Conservation (phyloP, 2,113 vertebrate species). For the Pterocles orientalis region DNA sequence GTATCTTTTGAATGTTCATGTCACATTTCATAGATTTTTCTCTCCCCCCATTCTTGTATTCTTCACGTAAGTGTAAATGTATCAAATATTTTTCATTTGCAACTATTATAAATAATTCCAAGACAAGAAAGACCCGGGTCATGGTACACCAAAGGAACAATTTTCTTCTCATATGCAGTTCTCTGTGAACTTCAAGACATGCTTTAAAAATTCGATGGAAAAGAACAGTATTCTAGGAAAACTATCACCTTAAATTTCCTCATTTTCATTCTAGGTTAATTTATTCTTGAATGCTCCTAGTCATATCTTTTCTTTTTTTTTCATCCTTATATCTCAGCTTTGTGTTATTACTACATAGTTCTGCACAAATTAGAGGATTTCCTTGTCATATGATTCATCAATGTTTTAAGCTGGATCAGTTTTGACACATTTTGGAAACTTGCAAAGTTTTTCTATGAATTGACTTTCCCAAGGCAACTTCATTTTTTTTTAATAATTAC, state of each 20-base stretch:
- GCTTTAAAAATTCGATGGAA: background rate
- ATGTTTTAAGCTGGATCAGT: background rate
- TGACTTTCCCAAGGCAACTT: background rate
- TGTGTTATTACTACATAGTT: background rate
- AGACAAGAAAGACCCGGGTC: background rate
- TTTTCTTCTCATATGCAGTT: background rate
- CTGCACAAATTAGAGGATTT: background rate
- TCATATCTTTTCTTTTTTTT: background rate
- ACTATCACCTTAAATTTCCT: background rate
- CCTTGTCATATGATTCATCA: background rate
- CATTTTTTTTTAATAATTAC: background rate
- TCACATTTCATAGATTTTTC: background rate
- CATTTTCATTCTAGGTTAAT: background rate
- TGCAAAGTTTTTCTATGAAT: background rate
- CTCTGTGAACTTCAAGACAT: background rate
- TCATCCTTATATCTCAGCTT: background rate
- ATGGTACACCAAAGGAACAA: background rate
- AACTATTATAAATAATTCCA: background rate
- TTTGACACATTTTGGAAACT: background rate
- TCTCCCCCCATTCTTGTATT: background rate
- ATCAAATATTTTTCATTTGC: background rate
- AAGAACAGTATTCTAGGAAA: background rate
- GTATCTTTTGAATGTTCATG: background rate
- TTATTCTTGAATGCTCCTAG: background rate
- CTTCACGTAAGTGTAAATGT: background rate